Conservation (phyloP, 2,797 vertebrate species). For the Pseudomugil tenellus region DNA sequence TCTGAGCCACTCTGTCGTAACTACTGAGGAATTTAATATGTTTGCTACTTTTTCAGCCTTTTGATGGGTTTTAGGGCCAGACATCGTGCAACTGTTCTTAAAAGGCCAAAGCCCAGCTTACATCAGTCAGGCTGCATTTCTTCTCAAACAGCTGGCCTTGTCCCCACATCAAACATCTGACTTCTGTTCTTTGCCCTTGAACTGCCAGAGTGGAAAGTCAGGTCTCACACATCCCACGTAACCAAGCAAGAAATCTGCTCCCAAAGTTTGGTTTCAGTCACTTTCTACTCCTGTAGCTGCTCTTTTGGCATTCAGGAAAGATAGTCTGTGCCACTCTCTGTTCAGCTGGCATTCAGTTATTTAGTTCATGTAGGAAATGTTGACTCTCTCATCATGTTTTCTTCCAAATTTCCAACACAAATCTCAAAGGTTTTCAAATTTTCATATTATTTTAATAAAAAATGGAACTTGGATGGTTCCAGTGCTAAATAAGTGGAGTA, state of each 20-base stretch:
- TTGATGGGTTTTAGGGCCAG: slow-evolving; percentile 50
- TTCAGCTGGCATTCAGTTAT: slow-evolving; percentile 33
- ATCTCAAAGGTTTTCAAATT: slow-evolving; percentile 18
- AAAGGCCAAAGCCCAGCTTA: slow-evolving; percentile 39
- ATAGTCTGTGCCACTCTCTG: slow-evolving; percentile 16
- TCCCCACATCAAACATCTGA: slow-evolving; percentile 50
- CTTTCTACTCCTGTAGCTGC: slow-evolving; percentile 12
- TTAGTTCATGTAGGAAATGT: slow-evolving; percentile 24
- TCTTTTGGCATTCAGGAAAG: slow-evolving; percentile 19
- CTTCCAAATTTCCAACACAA: slow-evolving; percentile 18
- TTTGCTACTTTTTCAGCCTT: slow-evolving; percentile 55
- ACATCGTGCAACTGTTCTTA: slow-evolving; percentile 34
- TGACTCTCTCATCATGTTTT: slow-evolving; percentile 18
- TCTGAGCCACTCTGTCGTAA: slow-evolving; percentile 67
- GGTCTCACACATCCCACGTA: slow-evolving; percentile 8
- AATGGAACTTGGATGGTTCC: too few species aligned
- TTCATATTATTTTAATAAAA: slow-evolving; percentile 17
- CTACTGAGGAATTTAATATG: slow-evolving; percentile 75
- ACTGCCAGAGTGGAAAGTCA: slow-evolving; percentile 33
- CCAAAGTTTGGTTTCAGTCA: slow-evolving; percentile 21
- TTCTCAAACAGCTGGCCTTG: slow-evolving; percentile 38
- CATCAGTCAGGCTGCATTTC: slow-evolving; percentile 37
- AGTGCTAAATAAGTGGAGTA: not conserved
- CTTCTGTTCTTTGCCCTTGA: slow-evolving; percentile 22
- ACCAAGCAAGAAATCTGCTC: slow-evolving; percentile 1